Base-by-base conservation (phyloP, 2,797 vertebrate species). In the Neosalanx taihuensis region DNA sequence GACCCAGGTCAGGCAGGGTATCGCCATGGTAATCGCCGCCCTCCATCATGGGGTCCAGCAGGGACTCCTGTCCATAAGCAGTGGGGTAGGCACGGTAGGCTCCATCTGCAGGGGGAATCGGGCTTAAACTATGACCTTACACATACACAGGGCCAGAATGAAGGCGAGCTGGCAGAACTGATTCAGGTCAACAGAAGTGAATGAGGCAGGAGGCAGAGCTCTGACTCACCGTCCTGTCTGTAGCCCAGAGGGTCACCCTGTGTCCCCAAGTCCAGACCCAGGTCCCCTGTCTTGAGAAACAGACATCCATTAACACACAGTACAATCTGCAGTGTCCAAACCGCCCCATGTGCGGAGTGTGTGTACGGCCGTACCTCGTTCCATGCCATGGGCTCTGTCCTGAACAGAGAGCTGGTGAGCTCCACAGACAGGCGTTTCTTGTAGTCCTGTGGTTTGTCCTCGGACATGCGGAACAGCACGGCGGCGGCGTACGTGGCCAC, bases 1-100 rank as follows among this genome's bases (percentile, higher is more conserved):
- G 98, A 78, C 98, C 97, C 84, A 97, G 94, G 87, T 95, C 96
- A 3, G 97, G 96, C 88, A 98, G 95, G 87, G 96, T 92, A 87
- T 96, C 96, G 64, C 93, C 89, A 89, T 99, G 96, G 85, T 98
- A 96, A 81, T 91, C 90, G 0, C 85, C 89, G 69, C 96, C 96
- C 86, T 99, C 97, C 94, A 99, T 96, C 94, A 99, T 98, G 71
- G 97, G 93, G 91, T 99, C 98, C 92, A 99, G 94, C 90, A 99
- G 94, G 82, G 93, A 87, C 84, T 99, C 98, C 89, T 98, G 97
- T 76, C 95, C 95, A 0, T 99, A 99, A 79, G 94, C 95, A 62
- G 96, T 91, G 87, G 99, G 96, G 90, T 97, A 99, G 69, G 96
- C 93, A 81, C 97, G 92, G 87, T 95, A 99, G 79, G 94, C 96